Base-by-base conservation (phyloP, 2,797 vertebrate genomes). In the Thaleichthys pacificus region DNA sequence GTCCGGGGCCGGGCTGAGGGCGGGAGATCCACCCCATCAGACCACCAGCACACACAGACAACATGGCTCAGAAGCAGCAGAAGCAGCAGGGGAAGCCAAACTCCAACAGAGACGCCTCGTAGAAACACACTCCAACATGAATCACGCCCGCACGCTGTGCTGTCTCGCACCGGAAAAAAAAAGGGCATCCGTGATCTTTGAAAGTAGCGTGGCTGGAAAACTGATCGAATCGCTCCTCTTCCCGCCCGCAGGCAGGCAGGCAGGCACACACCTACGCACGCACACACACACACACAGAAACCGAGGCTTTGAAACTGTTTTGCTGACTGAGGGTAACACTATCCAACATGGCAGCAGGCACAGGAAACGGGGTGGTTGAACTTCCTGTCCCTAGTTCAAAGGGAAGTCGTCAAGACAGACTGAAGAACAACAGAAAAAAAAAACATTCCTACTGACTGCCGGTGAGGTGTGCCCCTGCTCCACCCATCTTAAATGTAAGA, bases 311-410 rank as follows among this genome's bases (percentile, higher is more conserved):
- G 14, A 66, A 42, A 66, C 21, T 47, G 19, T 69, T 77, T 26
- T 79, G 84, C 84, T 74, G 78, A 75, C 73, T 66, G 51, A 56
- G 64, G 47, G 79, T 60, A 75, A 76, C 67, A 12, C n/a, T 15
- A 75, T 77, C 82, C 77, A 74, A 69, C 74, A 68, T 66, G 69
- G 26, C 71, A 54, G 73, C 80, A 71, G 77, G 77, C 77, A 81
- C 77, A 85, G 76, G 71, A 73, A 73, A 78, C 75, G 38, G 54
- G 66, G 74, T 32, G 70, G 71, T 22, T 63, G 51, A 54, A 51
- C 83, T 83, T 88, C 82, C 84, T 85, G 83, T 82, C 22, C 22
- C 56, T 38, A 54, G 66, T 76, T 79, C 67, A 77, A 77, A 80
- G 56, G 68, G 74, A 77, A 47, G 22, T 72, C 79, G 67, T 80